phyloP scores from a whole-genome alignment of 2,113 vertebrate genomes.

The Erythrocercus mccallii region DNA sequence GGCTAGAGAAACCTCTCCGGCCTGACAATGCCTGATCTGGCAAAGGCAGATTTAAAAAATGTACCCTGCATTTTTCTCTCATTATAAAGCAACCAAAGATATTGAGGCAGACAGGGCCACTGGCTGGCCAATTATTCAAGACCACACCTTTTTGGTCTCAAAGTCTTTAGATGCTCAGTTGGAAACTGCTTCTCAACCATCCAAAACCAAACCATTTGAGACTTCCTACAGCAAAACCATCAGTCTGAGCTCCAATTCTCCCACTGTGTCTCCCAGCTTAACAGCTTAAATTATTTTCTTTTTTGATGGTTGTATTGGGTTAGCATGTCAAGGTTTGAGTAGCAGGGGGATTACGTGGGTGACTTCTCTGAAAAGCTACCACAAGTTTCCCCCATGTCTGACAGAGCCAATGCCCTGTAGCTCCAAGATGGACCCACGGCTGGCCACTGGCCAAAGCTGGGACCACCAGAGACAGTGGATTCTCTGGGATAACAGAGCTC shows the following conservation, averaged over 20 bases:
- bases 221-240: background rate
- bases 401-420: background rate
- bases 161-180: background rate
- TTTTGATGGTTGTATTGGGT: background rate
- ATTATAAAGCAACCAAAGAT: background rate
- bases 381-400: background rate
- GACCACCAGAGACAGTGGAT: background rate
- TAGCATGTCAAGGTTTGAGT: background rate
- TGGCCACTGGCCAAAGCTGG: background rate
- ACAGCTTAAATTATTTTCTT: background rate
- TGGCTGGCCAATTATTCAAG: background rate
- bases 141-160: background rate
- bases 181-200: background rate
- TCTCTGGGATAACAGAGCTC: background rate
- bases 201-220: background rate
- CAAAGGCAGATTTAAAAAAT: background rate
- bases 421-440: rapidly evolving
- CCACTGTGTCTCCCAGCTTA: background rate
- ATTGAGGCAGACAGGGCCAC: background rate
- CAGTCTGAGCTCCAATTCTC: background rate
- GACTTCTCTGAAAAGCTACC: background rate
- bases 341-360: background rate
- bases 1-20: background rate
- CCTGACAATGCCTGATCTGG: background rate
- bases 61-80: background rate